Evolutionary conservation across 2,113 vertebrate species (phyloP), one percentile per base, ranked within the genome.

Genomic region (Stigmatopora nigra): DNA sequence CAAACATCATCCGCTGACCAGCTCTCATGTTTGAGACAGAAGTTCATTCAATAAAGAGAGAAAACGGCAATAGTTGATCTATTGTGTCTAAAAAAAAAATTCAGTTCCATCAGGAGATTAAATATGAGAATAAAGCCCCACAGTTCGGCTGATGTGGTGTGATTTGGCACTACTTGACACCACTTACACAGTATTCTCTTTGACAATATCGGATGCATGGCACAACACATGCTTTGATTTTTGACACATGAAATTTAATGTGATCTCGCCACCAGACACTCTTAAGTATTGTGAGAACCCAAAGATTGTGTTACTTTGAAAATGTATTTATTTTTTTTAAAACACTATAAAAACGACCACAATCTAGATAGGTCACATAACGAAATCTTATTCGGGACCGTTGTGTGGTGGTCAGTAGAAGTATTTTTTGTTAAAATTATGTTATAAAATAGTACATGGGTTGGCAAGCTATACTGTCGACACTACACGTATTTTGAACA

Each of bases 31-130:
- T 81, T 71, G 46, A 52, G 67, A 87, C 83, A 87, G 82, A 82
- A 20, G 73, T 49, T 66, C 75, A 74, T 87, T 85, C 80, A 78
- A 82, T 66, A 38, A 68, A 63, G 35, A 48, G 72, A 71, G 56
- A 74, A 78, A 82, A 79, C 70, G 79, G 70, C 69, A 64, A 85
- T 82, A 82, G 75, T 75, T 65, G 31, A 72, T 80, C 76, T 84
- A 75, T 83, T 71, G 70, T 63, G 56, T 36, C 65, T 68, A 20
- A 25, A 56, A 51, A 65, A 25, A 61, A 47, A 36, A 19, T n/a
- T 5, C 58, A 78, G 57, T 72, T 67, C 1, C 13, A 71, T 38
- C 5, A 51, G 31, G 65, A 65, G 58, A 78, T 44, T 2, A 61
- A 56, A 0, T 61, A 60, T 49, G 67, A 63, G 62, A 48, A 57